These are phyloP conservation scores for Podocnemis expansa DNA, from an alignment of 2,113 vertebrate species.

Conservation along the genomic window DNA sequence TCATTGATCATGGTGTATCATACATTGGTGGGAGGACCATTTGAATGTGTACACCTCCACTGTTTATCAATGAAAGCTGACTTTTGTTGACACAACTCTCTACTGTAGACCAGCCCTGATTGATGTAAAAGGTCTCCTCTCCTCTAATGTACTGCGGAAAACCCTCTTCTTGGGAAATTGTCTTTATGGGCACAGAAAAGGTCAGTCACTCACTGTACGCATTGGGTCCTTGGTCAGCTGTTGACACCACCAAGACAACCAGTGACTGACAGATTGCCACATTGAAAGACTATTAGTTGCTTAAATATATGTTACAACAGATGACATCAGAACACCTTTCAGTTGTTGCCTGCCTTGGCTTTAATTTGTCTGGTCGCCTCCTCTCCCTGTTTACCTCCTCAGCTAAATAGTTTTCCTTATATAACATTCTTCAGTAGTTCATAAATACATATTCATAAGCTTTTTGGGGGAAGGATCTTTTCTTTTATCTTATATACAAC, in stretches of 20 bases:
- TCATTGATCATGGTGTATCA: too few relatives aligned
- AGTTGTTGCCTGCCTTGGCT: not conserved
- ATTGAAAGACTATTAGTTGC: not conserved
- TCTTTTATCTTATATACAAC: not conserved
- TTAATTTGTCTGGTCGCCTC: not conserved
- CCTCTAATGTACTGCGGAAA: rapidly evolving
- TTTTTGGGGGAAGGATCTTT: not conserved
- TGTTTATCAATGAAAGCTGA: too few relatives aligned
- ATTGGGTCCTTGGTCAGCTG: not conserved
- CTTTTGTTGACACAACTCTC: too few relatives aligned
- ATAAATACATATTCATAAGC: not conserved
- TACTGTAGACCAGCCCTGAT: too few relatives aligned
- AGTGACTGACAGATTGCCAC: not conserved
- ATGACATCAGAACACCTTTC: rapidly evolving
- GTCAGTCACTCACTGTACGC: rapidly evolving
- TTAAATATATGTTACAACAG: rapidly evolving
- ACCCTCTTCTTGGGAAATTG: rapidly evolving
- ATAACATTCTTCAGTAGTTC: not conserved
- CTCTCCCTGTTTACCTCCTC: not conserved
- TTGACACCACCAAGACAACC: not conserved
- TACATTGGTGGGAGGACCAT: too few relatives aligned
- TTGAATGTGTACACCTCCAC: too few relatives aligned
- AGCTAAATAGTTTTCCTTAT: not conserved
- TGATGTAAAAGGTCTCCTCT: rapidly evolving
- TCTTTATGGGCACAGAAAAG: rapidly evolving